phyloP scores from a whole-genome alignment of 53 echinoderm and acorn worm species.

The Actinopyga echinites region DNA sequence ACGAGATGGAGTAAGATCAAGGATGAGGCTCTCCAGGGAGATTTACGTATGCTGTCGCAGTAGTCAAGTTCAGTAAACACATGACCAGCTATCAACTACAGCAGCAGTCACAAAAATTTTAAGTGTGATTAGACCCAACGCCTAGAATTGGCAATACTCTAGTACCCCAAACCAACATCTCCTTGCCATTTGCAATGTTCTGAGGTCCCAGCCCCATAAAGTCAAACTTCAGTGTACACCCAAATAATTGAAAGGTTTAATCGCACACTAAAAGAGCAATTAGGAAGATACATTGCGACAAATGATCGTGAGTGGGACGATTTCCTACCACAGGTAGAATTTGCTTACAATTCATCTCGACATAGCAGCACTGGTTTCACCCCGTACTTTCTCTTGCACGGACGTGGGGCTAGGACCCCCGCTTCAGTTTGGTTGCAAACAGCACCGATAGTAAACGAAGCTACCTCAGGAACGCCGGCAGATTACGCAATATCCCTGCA shows the following conservation, averaged over 20 bases:
- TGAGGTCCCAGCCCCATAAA: no score
- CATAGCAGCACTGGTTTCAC: conserved; percentile 1
- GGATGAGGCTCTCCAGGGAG: no score
- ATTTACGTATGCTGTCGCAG: no score
- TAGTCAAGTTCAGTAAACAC: no score
- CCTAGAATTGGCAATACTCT: no score
- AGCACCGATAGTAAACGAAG: neutral
- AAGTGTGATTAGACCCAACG: no score
- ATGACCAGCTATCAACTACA: no score
- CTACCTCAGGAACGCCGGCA: neutral
- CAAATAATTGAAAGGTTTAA: neutral
- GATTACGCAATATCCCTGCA: neutral
- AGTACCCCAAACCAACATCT: no score
- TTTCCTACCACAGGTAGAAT: neutral
- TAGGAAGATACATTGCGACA: neutral
- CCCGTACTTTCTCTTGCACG: neutral
- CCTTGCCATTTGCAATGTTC: no score
- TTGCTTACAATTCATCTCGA: neutral
- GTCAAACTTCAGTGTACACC: no score
- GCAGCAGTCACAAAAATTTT: no score
- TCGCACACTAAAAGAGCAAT: neutral
- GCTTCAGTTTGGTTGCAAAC: neutral
- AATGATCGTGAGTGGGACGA: neutral
- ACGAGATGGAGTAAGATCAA: no score
- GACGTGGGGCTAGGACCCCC: neutral